These are phyloP conservation scores for Amiota mariae DNA, from an alignment of 2,888 invertebrate genomes.

Conservation along the genomic window DNA sequence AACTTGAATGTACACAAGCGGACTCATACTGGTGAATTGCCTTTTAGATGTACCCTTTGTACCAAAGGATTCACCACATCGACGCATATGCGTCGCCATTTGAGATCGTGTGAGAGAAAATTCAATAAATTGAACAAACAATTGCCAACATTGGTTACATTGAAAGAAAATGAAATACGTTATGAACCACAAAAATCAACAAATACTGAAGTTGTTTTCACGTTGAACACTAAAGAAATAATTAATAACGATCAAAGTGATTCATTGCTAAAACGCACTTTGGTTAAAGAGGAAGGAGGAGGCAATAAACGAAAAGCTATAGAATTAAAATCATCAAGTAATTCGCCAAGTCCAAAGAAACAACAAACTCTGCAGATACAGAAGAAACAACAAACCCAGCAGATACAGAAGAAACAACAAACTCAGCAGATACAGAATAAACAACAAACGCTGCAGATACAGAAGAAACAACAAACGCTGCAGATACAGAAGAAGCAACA, in stretches of 20 bases:
- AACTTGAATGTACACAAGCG: conserved; percentile 85
- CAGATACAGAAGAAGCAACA: not conserved
- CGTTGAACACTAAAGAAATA: conserved; percentile 2
- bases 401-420: too few relatives aligned
- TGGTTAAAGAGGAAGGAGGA: not conserved
- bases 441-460: not conserved
- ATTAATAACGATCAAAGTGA: conserved; percentile 5
- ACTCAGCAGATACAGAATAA: too few relatives aligned
- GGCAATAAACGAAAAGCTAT: not conserved
- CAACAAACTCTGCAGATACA: not conserved
- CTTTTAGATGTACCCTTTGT: conserved; percentile 81
- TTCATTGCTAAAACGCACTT: conserved; percentile 14
- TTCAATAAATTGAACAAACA: not conserved
- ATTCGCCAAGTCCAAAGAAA: not conserved
- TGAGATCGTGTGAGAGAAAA: not conserved
- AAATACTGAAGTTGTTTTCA: conserved; percentile 13
- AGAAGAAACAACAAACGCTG: not conserved
- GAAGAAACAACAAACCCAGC: too few relatives aligned
- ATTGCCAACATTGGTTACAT: not conserved
- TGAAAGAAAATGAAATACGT: not conserved
- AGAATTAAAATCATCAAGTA: not conserved
- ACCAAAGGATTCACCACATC: conserved; percentile 78
- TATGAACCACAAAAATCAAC: not conserved
- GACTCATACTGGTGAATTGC: conserved; percentile 78
- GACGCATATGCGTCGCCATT: conserved; percentile 40